Evolutionary conservation across 2,113 vertebrate genomes (phyloP).

Genomic region (Astur gentilis): DNA sequence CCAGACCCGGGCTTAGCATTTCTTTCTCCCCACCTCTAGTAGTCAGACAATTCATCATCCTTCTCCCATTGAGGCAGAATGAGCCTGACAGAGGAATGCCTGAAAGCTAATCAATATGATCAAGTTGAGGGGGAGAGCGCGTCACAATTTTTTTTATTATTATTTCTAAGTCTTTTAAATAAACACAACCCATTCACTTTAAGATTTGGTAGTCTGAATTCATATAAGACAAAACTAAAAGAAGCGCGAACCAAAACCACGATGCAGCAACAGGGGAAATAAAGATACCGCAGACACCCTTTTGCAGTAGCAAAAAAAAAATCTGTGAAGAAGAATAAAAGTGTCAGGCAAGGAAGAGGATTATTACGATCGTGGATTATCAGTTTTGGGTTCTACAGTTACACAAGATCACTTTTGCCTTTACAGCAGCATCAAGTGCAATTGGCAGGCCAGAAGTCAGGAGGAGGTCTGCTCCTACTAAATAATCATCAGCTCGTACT

Average conservation of each 20-base stretch:
- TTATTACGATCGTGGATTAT: conserved; percentile 35
- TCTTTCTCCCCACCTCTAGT: conserved; percentile 77
- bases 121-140: conserved; percentile 49
- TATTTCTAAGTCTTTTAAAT: conserved; percentile 67
- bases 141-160: conserved; percentile 65
- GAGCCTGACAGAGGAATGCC: conserved; percentile 79
- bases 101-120: conserved; percentile 75
- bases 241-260: conserved; percentile 27
- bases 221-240: conserved; percentile 72
- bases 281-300: not conserved
- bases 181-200: conserved; percentile 65
- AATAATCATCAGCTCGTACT: conserved; percentile 30
- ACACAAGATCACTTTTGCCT: conserved; percentile 9
- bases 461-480: conserved; percentile 7
- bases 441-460: conserved; percentile 43
- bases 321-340: conserved; percentile 3
- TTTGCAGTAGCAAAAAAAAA: not conserved
- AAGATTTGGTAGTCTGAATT: conserved; percentile 68
- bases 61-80: conserved; percentile 80
- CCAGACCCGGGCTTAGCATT: conserved; percentile 83
- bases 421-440: conserved; percentile 26
- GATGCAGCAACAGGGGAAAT: not conserved
- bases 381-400: conserved; percentile 29
- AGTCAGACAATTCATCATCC: conserved; percentile 93
- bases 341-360: not conserved